phyloP scores from a whole-genome alignment of 2,888 invertebrate species.

The Uloborus plumipes region DNA sequence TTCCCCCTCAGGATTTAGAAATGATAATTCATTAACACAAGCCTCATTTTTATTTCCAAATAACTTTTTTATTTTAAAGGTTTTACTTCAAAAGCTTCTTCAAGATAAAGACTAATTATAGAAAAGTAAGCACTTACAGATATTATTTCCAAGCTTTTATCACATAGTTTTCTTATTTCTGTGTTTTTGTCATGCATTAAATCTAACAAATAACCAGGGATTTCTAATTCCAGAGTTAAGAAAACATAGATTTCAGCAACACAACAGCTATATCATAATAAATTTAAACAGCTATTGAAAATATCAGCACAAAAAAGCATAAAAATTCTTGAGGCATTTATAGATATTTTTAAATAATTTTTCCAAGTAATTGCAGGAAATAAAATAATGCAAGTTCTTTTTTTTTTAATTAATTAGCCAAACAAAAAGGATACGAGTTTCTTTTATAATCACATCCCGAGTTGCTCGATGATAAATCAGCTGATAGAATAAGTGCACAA shows the following conservation, averaged over 20 bases:
- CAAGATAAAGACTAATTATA: neutral
- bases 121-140: conserved; percentile 77
- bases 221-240: conserved; percentile 75
- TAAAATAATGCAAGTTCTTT: no score
- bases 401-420: no score
- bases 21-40: neutral
- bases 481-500: conserved; percentile 94
- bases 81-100: no score
- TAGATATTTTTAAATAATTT: no score
- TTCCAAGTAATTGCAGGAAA: no score
- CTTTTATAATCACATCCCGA: conserved; percentile 85
- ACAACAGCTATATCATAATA: no score
- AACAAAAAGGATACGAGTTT: conserved; percentile 78
- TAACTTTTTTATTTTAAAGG: no score
- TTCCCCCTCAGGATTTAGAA: no score
- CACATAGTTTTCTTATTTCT: conserved; percentile 93
- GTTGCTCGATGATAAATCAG: conserved; percentile 84
- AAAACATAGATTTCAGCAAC: neutral
- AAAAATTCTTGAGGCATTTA: no score
- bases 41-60: neutral
- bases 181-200: conserved; percentile 97
- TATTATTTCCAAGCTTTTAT: conserved; percentile 94
- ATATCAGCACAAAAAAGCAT: no score
- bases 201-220: conserved; percentile 95
- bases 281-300: no score